phyloP scores from a whole-genome alignment of 2,888 invertebrate species.

The Acrobasis repandana region DNA sequence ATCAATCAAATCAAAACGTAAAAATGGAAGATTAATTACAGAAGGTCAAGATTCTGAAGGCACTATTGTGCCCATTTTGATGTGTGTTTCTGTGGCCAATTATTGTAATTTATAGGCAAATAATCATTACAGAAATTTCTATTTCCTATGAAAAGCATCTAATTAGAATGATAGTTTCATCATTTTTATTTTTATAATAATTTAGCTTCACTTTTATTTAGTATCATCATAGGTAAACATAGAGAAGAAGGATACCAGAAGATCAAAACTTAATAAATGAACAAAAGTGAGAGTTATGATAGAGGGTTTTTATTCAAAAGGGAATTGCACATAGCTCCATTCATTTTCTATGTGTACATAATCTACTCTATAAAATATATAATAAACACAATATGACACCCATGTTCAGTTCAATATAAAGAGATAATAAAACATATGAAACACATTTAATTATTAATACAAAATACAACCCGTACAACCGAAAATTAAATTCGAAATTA shows the following conservation, averaged over 20 bases:
- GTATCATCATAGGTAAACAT: not conserved
- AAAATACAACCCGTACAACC: too few species aligned
- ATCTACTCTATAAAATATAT: conserved; percentile 58
- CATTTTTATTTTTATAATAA: not conserved
- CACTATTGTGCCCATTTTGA: too few species aligned
- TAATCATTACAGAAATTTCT: too few species aligned
- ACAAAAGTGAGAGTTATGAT: conserved; percentile 40
- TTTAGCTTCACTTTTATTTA: not conserved
- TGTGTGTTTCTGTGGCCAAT: too few species aligned
- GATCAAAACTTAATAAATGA: conserved; percentile 34
- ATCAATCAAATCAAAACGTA: too few species aligned
- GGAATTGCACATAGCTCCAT: conserved; percentile 63
- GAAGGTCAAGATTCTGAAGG: too few species aligned
- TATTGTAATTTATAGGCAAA: too few species aligned
- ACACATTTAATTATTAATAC: too few species aligned
- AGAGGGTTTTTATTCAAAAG: conserved; percentile 48
- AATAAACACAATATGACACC: conserved; percentile 51
- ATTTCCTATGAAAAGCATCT: too few species aligned
- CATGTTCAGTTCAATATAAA: conserved; percentile 28
- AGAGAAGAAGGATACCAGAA: conserved; percentile 31
- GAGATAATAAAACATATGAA: too few species aligned
- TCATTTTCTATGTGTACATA: conserved; percentile 64
- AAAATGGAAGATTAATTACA: too few species aligned
- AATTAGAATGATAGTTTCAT: not conserved
- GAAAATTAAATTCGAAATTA: too few species aligned